phyloP scores from a whole-genome alignment of 2,797 vertebrate species.

The Odontamblyopus rebecca region DNA sequence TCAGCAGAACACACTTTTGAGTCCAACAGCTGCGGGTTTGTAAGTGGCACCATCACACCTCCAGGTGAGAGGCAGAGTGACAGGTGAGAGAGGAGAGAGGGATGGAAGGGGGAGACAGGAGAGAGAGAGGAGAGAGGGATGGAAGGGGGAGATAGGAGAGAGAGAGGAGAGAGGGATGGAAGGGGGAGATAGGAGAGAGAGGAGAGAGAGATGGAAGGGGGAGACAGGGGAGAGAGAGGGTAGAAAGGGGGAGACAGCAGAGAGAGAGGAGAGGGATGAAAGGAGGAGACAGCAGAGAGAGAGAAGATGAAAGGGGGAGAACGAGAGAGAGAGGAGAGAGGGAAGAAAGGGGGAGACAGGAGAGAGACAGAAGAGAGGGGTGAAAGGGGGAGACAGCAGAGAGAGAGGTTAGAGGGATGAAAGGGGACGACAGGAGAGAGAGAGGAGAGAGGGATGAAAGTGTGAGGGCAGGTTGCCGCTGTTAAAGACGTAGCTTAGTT shows the following conservation, averaged over 20 bases:
- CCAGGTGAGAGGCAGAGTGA: slow-evolving; percentile 50
- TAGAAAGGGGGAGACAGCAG: background rate
- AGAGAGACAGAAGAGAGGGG: slow-evolving; percentile 8
- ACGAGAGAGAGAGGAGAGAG: too few relatives aligned
- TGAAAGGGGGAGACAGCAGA: slow-evolving; percentile 49
- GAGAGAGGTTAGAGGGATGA: slow-evolving; percentile 39
- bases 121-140: slow-evolving; percentile 37
- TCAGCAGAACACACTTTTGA: slow-evolving; percentile 16
- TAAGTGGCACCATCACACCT: slow-evolving; percentile 56
- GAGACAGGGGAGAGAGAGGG: slow-evolving; percentile 8
- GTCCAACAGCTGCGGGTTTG: slow-evolving; percentile 42
- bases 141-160: slow-evolving; percentile 24
- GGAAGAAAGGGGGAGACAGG: background rate
- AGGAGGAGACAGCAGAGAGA: too few relatives aligned
- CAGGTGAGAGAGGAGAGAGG: slow-evolving; percentile 28
- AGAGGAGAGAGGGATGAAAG: slow-evolving; percentile 34
- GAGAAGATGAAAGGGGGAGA: too few relatives aligned
- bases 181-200: slow-evolving; percentile 17
- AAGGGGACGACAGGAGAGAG: background rate
- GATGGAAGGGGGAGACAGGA: slow-evolving; percentile 52
- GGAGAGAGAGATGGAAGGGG: slow-evolving; percentile 24
- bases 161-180: slow-evolving; percentile 19
- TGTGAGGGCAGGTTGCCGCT: background rate
- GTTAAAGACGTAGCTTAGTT: background rate
- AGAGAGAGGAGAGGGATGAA: slow-evolving; percentile 36